Evolutionary conservation across 1,140 invertebrate genomes (phyloP).

Genomic region (Sitodiplosis mosellana): DNA sequence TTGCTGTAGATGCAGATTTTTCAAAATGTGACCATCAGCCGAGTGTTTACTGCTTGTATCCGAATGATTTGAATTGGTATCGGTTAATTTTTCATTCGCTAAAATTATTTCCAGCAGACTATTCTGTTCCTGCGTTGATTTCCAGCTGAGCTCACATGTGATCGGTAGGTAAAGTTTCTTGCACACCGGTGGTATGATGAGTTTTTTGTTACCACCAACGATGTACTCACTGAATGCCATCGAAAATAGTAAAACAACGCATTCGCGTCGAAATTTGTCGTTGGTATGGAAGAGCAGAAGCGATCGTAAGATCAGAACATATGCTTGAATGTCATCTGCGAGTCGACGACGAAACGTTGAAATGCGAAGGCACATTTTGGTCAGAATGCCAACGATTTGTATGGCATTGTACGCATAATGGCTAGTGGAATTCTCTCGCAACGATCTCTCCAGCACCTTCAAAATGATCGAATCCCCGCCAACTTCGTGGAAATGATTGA

Average conservation of each 20-base stretch:
- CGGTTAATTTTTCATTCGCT: not conserved
- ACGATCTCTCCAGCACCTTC: not conserved
- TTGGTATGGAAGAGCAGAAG: slow-evolving; percentile 9
- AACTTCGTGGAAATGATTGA: too few relatives aligned
- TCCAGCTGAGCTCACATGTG: slow-evolving; percentile 3
- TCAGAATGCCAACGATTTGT: slow-evolving; percentile 12
- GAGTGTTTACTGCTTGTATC: not conserved
- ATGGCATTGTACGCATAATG: slow-evolving; percentile 10
- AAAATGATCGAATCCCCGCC: too few relatives aligned
- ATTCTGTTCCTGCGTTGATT: not conserved
- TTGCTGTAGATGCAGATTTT: not conserved
- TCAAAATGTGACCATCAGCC: not conserved
- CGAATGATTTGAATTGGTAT: not conserved
- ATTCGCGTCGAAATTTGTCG: slow-evolving; percentile 8
- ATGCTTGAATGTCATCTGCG: slow-evolving; percentile 7
- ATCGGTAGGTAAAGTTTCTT: slow-evolving; percentile 10
- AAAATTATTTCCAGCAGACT: not conserved
- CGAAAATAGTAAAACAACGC: slow-evolving; percentile 12
- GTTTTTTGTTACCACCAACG: slow-evolving; percentile 4
- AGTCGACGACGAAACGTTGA: slow-evolving; percentile 7
- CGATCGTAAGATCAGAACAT: slow-evolving; percentile 10
- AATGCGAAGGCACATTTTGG: slow-evolving; percentile 9
- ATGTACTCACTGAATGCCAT: slow-evolving; percentile 10
- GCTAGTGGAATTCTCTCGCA: slow-evolving; percentile 1
- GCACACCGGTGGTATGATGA: slow-evolving; percentile 7